phyloP scores from a whole-genome alignment of 2,113 vertebrate genomes.

The pig (Sus scrofa) region T2T-Sscrofa CM000824.6:105997001-105997500 shows the following conservation, averaged over 20 bases:
- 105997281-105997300: not conserved
- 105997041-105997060: not conserved
- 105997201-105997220: no score
- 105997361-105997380: not conserved
- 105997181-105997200: no score
- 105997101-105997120: no score
- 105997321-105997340: not conserved
- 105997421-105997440: not conserved
- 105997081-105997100: not conserved
- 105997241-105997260: no score
- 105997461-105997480: not conserved
- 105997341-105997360: not conserved
- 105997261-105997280: not conserved
- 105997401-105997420: not conserved
- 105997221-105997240: no score
- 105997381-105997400: not conserved
- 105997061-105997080: not conserved
- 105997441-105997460: not conserved
- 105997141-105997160: no score
- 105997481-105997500: not conserved
- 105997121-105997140: no score
- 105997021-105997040: not conserved
- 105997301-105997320: not conserved
- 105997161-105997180: no score
- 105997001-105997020: not conserved